Base-by-base conservation (phyloP, 1,140 invertebrate species). In the Mylabris phalerata region DNA sequence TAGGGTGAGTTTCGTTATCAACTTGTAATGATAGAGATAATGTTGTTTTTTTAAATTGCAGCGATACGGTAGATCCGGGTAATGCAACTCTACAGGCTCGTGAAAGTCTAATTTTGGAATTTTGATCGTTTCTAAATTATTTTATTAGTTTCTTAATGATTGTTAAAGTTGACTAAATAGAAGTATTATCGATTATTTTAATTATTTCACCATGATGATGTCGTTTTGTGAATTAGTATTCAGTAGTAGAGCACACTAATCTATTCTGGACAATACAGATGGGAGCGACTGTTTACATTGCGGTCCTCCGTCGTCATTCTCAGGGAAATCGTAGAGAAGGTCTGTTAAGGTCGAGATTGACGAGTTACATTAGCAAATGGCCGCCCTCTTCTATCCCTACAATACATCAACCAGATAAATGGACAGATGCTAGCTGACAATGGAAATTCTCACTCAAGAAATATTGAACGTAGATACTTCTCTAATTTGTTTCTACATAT, bases 321-420 rank as follows among this genome's bases (percentile, higher is more conserved):
- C 45, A 55, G 42, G 24, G 48, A 50, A 19, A 38, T 44, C 32
- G 32, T 32, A 54, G 50, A 43, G 41, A 47, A 52, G 51, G 54
- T 48, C 47, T 55, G 40, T 46, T 49, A 50, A 45, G 54, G 51
- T 46, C 52, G 60, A 65, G 60, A 65, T 65, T 65, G 63, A 65
- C 60, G 63, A 62, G 63, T 62, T 62, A 62, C 63, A 65, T 65
- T 65, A 65, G 63, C 60, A 65, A 65, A 65, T 65, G 63, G 63
- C 60, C 63, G 60, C 47, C 47, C 48, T 55, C n/a, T 25, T 56
- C 46, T 26, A 47, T 48, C 32, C 27, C 27, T 39, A 41, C 40
- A 40, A 39, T 44, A 19, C 19, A 13, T 42, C 48, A 45, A 32
- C 43, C 9, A 24, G 19, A 19, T 50, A 51, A 57, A 57, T 41